Base-by-base conservation (phyloP, 92 coral and sea anemone species). In the Actinostola sp. region DNA sequence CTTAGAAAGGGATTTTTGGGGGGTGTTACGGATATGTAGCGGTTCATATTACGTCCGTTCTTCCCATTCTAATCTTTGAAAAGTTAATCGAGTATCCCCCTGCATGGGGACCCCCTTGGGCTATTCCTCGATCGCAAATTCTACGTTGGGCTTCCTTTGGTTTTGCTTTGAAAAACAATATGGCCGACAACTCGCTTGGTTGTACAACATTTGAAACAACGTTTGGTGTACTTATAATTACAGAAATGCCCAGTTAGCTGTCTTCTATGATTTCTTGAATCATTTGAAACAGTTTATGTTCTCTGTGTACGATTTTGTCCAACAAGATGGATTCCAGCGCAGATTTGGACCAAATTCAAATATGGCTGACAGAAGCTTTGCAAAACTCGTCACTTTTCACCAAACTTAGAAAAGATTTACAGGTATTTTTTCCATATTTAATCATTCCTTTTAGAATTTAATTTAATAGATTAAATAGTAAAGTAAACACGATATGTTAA, bases 331-430 rank as follows among this genome's bases (percentile, higher is more conserved):
- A 50, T 46, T 44, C 49, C 1, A 44, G 13, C 29, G 25, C 48
- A 51, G 36, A 64, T 30, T 33, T 52, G 2, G 73, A 75, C 20
- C 28, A 64, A 23, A 23, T 75, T 27, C 81, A 63, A 28, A n/a
- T n/a, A n/a, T 64, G 81, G 81, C 54, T 63, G 51, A 63, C 73
- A 32, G 87, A 71, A 46, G 56, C 65, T 31, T 75, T 89, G 0
- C 90, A 89, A 43, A 76, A 81, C 44, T 80, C 88, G 62, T 44
- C 87, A 38, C 69, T 80, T 8, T 89, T 89, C 67, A 49, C 67
- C 30, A 76, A 89, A 16, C 80, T 89, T 55, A 85, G 77, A 54
- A 87, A 83, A 24, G 93, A 89, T 76, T 76, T 89, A 63, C 87
- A 84, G 88, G 93, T 89, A 45, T 2, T 23, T n/a, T 61, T 8